These are phyloP conservation scores for Numida meleagris DNA, from an alignment of 2,113 vertebrate genomes.

Conservation along the genomic window DNA sequence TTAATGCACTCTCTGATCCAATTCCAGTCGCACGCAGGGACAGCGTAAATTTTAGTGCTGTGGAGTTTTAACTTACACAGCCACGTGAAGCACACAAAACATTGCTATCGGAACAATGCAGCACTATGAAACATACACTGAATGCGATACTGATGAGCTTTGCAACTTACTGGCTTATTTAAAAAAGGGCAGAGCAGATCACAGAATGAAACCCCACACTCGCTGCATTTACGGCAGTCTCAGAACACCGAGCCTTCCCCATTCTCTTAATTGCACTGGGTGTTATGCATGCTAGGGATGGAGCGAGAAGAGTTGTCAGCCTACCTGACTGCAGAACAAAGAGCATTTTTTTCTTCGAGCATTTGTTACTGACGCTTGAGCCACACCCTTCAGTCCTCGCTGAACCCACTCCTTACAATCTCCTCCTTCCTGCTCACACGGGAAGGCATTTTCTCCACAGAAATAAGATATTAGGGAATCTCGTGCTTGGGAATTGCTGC, in stretches of 20 bases:
- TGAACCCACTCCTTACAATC: background rate
- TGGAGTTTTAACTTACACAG: background rate
- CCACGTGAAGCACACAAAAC: background rate
- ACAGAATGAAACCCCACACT: background rate
- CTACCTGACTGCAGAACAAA: constrained; percentile 58
- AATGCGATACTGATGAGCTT: background rate
- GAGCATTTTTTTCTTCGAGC: constrained; percentile 46
- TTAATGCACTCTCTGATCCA: background rate
- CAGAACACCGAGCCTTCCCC: background rate
- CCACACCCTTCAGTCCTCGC: constrained; percentile 23
- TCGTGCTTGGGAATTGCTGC: background rate
- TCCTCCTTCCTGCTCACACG: background rate
- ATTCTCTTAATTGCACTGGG: background rate
- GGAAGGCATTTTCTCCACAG: background rate
- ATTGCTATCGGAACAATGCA: background rate
- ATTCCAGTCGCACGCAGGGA: background rate
- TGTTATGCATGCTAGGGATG: constrained; percentile 30
- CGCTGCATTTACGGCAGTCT: constrained; percentile 5
- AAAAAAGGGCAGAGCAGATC: background rate
- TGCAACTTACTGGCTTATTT: background rate
- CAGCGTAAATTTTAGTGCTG: background rate
- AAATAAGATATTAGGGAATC: background rate
- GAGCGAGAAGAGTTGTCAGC: constrained; percentile 42
- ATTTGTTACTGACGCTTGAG: constrained; percentile 32
- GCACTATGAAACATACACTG: background rate